A percentile compares a stretch with the other conserved stretches of the same genome.
phyloP scores from a whole-genome alignment of 2,797 vertebrate genomes.

The Lutra lutra region DNA sequence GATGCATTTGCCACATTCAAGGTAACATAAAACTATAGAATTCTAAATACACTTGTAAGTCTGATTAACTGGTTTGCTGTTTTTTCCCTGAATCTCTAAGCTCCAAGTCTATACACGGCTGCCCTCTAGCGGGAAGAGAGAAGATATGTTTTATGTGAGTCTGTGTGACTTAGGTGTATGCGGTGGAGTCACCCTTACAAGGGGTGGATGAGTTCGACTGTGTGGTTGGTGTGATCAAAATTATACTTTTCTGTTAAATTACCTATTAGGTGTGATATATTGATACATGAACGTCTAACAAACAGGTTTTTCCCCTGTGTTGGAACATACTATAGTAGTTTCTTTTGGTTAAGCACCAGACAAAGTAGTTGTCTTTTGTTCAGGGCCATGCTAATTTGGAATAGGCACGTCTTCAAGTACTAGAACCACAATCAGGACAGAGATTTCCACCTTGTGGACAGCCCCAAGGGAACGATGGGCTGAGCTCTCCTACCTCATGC shows the following conservation, averaged over 20 bases:
- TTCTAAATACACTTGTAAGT: not conserved
- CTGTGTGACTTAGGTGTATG: not conserved
- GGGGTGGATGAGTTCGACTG: not conserved
- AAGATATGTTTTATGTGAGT: not conserved
- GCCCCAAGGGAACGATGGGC: no score
- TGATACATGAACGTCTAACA: not conserved
- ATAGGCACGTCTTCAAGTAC: not conserved
- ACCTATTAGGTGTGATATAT: not conserved
- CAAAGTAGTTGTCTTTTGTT: not conserved
- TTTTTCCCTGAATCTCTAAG: not conserved
- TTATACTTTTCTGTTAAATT: not conserved
- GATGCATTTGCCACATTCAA: slow-evolving; percentile 99
- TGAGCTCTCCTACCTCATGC: not conserved
- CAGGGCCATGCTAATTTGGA: not conserved
- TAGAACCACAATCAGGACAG: not conserved
- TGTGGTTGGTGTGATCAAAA: not conserved
- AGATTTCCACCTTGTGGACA: not conserved
- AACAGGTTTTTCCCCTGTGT: not conserved
- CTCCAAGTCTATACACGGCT: not conserved
- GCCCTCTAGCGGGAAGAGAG: slow-evolving; percentile 71
- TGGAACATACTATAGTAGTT: not conserved
- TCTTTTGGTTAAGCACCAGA: not conserved
- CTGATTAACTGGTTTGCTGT: not conserved
- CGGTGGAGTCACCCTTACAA: not conserved
- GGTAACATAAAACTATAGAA: slow-evolving; percentile 85